Evolutionary conservation across 1,140 invertebrate genomes (phyloP), one percentile per base, ranked within the genome.

Genomic region (Latrodectus geometricus): DNA sequence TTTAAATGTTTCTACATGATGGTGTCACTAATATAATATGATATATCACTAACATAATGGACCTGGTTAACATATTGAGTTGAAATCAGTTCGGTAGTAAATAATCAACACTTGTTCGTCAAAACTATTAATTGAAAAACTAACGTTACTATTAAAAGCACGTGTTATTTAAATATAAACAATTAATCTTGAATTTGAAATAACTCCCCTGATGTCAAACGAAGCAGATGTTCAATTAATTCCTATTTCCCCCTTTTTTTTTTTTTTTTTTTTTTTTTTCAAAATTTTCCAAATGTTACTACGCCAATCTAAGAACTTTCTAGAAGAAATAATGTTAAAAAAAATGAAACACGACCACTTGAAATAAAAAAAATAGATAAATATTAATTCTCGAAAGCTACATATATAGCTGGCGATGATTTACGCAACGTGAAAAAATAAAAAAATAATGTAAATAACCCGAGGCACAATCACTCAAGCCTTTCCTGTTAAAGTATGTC

Each of bases 391-490:
- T 61, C 12, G 56, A n/a, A 61, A n/a, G 56, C 12, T 12, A n/a
- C 56, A 61, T 12, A 61, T 15, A 61, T 61, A 15, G 49, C 52
- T 74, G 52, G 50, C 48, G 48, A 74, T 50, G 72, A 20, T 50
- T 50, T 50, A 52, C 17, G 48, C 52, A 50, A 74, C 52, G 20
- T 50, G 48, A 74, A 50, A 74, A 74, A 52, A 50, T 50, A 17
- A 12, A 35, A 35, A 56, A 14, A 54, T 50, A 76, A 76, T 76
- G 74, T 61, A 76, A 76, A 76, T 76, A 76, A 61, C 74, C 11
- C 1, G 14, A 4, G 74, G 74, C 15, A 9, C 54, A 61, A 76
- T 11, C 50, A 20, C n/a, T 56, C 61, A 15, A 65, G 21, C 20
- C 50, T 14, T 23, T 50, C 14, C 54, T 15, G 54, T 21, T 52